Evolutionary conservation across 2,797 vertebrate genomes (phyloP), one percentile per base, ranked within the genome.

Genomic region (Distichodus sexfasciatus): DNA sequence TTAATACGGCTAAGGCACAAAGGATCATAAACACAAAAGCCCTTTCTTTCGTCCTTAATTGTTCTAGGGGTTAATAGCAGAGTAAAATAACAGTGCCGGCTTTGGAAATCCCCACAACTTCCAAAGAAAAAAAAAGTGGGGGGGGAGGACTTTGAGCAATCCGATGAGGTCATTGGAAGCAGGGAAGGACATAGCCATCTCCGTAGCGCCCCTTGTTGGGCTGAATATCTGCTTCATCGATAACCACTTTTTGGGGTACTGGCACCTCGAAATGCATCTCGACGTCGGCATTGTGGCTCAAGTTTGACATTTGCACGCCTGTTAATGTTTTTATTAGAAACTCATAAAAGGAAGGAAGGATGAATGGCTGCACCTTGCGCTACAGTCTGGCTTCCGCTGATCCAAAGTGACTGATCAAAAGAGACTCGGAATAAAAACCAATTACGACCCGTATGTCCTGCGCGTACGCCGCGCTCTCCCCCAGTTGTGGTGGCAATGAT

Each of bases 11-110:
- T 84, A 88, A 88, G 87, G 87, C 88, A 90, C 88, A 91, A 89
- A 91, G 87, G 89, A 87, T 87, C 85, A 86, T 85, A 82, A 50
- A 28, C 78, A 90, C 87, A 90, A 90, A 89, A 83, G 87, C 78
- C 15, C 85, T 87, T 75, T 91, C 53, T 57, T 8, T 36, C 10
- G 19, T 36, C 38, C 38, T 57, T 36, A 57, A 57, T 57, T 57
- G 53, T 57, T 14, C 33, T 6, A 2, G 35, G 31, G 31, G 35
- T 57, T 36, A 57, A 36, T 19, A 19, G 9, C 31, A 57, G 17
- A 36, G 31, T 36, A 24, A 57, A 57, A 36, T 38, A 23, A 57
- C 53, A 57, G 1, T 14, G 51, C 9, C 15, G 2, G 19, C 31
- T 23, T 12, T 57, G 53, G 53, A 38, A 57, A 38, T 57, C 53